Conservation (phyloP, 2,113 vertebrate genomes). For the Lepus americanus region DNA sequence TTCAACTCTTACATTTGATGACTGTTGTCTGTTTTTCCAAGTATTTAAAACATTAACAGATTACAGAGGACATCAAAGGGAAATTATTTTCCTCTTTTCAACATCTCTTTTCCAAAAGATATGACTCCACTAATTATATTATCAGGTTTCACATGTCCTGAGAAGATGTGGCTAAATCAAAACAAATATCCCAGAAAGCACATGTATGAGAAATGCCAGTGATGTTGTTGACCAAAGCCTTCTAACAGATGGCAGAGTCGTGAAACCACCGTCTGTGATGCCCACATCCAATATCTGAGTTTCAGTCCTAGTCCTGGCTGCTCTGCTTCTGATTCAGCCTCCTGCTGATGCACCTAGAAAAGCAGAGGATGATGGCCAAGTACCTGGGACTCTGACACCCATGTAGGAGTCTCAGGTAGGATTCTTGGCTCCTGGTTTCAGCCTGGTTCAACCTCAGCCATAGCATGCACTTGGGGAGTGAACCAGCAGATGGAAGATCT, state of each 20-base stretch:
- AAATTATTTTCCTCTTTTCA: conserved; percentile 15
- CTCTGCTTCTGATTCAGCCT: no score
- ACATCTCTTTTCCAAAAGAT: neutral
- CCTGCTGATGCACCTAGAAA: no score
- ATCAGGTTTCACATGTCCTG: neutral
- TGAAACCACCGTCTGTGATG: no score
- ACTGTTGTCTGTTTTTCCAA: neutral
- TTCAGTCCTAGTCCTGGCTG: no score
- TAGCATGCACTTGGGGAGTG: no score
- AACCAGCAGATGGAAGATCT: no score
- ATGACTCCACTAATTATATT: neutral
- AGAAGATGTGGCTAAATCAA: neutral
- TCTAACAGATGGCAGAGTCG: neutral
- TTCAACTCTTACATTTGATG: neutral
- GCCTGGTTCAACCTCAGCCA: no score
- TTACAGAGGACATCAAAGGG: neutral
- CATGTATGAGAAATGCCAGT: neutral
- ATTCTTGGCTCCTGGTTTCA: no score
- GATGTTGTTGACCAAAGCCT: neutral
- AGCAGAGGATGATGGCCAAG: no score
- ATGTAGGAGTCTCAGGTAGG: no score
- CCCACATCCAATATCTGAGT: no score
- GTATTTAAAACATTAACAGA: neutral
- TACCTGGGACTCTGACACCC: no score
- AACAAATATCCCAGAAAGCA: neutral